Evolutionary conservation across 1,140 invertebrate species (phyloP), one percentile per base, ranked within the genome.

Genomic region (Philopotamus ludificatus): DNA sequence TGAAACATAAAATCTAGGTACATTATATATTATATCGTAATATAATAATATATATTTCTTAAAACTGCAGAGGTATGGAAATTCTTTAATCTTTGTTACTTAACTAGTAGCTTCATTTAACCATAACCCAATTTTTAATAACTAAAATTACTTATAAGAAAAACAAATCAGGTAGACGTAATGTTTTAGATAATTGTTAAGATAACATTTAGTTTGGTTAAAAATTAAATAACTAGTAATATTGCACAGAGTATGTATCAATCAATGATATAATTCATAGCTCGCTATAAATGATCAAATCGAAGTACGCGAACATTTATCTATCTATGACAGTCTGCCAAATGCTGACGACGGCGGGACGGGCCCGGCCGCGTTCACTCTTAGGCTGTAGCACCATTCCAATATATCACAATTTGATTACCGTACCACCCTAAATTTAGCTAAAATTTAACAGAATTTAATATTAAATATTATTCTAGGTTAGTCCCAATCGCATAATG

Each of bases 151-250:
- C 79, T 80, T 81, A 81, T 74, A 76, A 78, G 78, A 79, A 71
- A 79, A 80, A 81, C 77, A 78, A 79, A 77, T 78, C 69, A 79
- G 75, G 78, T 80, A 80, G 75, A 78, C 76, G 77, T 76, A 71
- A 71, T 60, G 63, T 65, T 62, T 60, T 55, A 60, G 54, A 74
- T 72, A 75, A 44, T 76, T 79, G 68, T 80, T 79, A 79, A 78
- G 77, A 79, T 79, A 80, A 80, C 76, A 74, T 80, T 80, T 81
- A 81, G 79, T 80, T 81, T 81, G 79, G 79, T 81, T 81, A 81
- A 77, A 78, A 80, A 81, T 81, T 80, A 81, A 81, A 82, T 81
- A 83, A 83, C 82, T 83, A 83, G 82, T 82, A 80, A 83, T 83
- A 83, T 83, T 83, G 82, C 82, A 83, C 82, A 80, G 79, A 81